A percentile compares a stretch with the other conserved stretches of the same genome.
Conservation (phyloP, 2,888 invertebrate genomes). For the Argyresthia goedartella region DNA sequence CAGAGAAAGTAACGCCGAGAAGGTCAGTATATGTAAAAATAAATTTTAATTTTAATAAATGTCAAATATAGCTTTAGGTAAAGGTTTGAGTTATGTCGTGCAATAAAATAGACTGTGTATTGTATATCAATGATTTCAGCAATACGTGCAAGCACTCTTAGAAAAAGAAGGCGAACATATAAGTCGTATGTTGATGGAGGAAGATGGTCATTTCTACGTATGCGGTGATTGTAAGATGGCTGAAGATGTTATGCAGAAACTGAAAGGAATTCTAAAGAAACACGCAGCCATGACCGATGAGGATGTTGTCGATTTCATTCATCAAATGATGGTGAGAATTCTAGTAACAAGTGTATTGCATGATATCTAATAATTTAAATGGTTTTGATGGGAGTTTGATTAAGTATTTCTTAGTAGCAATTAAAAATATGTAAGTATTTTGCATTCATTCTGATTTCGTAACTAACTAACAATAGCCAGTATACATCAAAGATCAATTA, state of each 20-base stretch:
- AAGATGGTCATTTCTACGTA: slow-evolving; percentile 92
- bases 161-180: slow-evolving; percentile 82
- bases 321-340: slow-evolving; percentile 82
- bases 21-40: slow-evolving; percentile 61
- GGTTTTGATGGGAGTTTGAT: too few relatives aligned
- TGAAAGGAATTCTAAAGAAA: slow-evolving; percentile 80
- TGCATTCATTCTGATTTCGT: too few relatives aligned
- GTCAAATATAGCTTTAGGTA: too few relatives aligned
- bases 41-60: background rate
- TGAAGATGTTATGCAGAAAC: slow-evolving; percentile 91
- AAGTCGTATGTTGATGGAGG: slow-evolving; percentile 79
- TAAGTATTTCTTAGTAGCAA: too few relatives aligned
- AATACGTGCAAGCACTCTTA: slow-evolving; percentile 91
- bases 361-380: too few relatives aligned
- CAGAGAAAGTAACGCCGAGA: slow-evolving; percentile 78
- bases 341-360: background rate
- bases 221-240: slow-evolving; percentile 99
- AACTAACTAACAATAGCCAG: too few relatives aligned
- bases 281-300: slow-evolving; percentile 78
- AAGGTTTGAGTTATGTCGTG: too few relatives aligned
- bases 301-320: slow-evolving; percentile 86
- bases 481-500: too few relatives aligned
- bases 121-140: slow-evolving; percentile 67
- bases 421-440: too few relatives aligned
- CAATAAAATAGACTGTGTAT: too few relatives aligned